Conservation (phyloP, 2,888 invertebrate genomes). For the Melieria picta region DNA sequence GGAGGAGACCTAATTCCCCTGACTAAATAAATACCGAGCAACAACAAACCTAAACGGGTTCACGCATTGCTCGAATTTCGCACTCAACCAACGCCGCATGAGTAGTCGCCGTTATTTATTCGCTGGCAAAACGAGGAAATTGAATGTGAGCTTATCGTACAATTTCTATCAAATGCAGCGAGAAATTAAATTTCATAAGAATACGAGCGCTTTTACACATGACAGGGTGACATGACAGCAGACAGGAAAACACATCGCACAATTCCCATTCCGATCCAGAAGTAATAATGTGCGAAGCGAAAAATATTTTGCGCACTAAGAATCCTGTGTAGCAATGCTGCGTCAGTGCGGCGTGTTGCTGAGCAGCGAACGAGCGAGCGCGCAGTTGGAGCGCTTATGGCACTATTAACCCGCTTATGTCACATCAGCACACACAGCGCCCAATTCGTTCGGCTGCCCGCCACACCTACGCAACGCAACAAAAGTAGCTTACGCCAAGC, state of each 20-base stretch:
- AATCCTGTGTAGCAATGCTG: background rate
- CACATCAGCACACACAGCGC: background rate
- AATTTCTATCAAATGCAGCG: slow-evolving; percentile 34
- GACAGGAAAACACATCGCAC: slow-evolving; percentile 26
- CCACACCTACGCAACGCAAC: too few relatives aligned
- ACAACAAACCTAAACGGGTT: background rate
- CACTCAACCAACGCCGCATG: slow-evolving; percentile 2
- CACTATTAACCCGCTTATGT: slow-evolving; percentile 39
- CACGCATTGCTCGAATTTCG: slow-evolving; percentile 11
- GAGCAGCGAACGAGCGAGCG: background rate
- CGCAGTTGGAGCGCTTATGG: slow-evolving; percentile 28
- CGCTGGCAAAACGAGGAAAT: slow-evolving; percentile 34
- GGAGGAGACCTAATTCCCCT: too few relatives aligned
- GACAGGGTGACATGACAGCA: slow-evolving; percentile 31
- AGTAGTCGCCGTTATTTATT: background rate
- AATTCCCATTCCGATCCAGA: slow-evolving; percentile 6
- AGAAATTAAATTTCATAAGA: slow-evolving; percentile 31
- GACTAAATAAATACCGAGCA: background rate
- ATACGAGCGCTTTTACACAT: slow-evolving; percentile 14
- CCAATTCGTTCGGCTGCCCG: too few relatives aligned
- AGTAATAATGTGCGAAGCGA: slow-evolving; percentile 23
- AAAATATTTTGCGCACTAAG: slow-evolving; percentile 27
- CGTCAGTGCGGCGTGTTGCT: background rate
- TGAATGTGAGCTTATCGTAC: slow-evolving; percentile 42
- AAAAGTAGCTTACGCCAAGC: too few relatives aligned